Conservation (phyloP, 2,797 vertebrate genomes). For the Distichodus sexfasciatus region DNA sequence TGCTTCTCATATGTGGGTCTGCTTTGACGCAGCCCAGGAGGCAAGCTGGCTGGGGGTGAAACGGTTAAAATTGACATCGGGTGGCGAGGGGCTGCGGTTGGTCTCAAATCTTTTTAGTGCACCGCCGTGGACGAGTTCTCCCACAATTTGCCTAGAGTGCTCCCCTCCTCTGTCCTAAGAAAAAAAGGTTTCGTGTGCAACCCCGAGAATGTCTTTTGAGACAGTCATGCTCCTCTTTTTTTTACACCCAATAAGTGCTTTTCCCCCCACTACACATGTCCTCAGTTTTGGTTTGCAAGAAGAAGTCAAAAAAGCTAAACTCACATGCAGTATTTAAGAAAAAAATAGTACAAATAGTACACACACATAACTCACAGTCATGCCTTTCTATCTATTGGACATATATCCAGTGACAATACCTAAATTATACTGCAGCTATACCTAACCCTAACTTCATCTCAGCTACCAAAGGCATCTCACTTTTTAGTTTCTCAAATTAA, state of each 20-base stretch:
- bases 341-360: constrained; percentile 7
- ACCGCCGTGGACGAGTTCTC: constrained; percentile 44
- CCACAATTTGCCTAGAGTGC: constrained; percentile 43
- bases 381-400: too few species aligned
- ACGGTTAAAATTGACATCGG: constrained; percentile 54
- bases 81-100: constrained; percentile 49
- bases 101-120: constrained; percentile 55
- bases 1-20: constrained; percentile 53
- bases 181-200: constrained; percentile 39
- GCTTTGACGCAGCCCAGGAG: constrained; percentile 48
- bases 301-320: neutral
- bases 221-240: constrained; percentile 44
- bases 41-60: constrained; percentile 50
- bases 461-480: too few species aligned
- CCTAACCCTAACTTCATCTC: too few species aligned
- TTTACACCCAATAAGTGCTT: constrained; percentile 39
- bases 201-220: constrained; percentile 52
- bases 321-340: too few species aligned
- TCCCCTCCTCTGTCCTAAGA: constrained; percentile 32
- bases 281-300: constrained; percentile 28
- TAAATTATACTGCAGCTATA: too few species aligned
- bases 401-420: too few species aligned
- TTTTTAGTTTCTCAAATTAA: too few species aligned
- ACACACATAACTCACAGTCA: neutral
- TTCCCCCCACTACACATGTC: constrained; percentile 30